phyloP scores from a whole-genome alignment of 1,140 invertebrate species.

The Lepeophtheirus salmonis region DNA sequence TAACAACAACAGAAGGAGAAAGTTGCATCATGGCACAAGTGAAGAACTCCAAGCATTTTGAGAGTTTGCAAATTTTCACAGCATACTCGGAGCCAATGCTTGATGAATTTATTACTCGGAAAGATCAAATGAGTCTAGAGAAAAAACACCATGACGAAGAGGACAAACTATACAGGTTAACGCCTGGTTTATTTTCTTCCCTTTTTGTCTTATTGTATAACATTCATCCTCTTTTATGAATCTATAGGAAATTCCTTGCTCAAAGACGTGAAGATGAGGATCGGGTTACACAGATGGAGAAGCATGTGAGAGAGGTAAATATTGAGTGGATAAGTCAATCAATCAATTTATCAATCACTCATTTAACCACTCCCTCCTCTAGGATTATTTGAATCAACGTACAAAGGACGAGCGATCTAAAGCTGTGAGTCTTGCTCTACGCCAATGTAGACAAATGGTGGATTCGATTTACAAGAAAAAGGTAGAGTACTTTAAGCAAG shows the following conservation, averaged over 20 bases:
- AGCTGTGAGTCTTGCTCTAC: neutral
- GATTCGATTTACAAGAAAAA: conserved; percentile 16
- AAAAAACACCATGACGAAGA: conserved; percentile 10
- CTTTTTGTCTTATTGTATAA: no score
- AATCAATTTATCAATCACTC: no score
- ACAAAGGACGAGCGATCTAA: conserved; percentile 9
- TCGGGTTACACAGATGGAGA: conserved; percentile 8
- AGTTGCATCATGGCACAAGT: neutral
- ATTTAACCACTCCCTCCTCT: no score
- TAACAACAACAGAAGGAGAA: neutral
- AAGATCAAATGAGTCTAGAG: conserved; percentile 8
- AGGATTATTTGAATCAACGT: conserved; percentile 3
- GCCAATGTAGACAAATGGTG: conserved; percentile 15
- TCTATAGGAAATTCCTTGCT: conserved; percentile 10
- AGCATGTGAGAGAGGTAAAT: conserved; percentile 11
- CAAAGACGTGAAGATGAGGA: conserved; percentile 8
- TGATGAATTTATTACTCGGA: conserved; percentile 6
- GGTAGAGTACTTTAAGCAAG: conserved; percentile 9
- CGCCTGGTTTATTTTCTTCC: no score
- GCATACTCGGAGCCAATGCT: conserved; percentile 3
- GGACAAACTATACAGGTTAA: conserved; percentile 12
- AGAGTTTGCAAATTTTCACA: conserved; percentile 14
- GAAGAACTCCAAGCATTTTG: conserved; percentile 9
- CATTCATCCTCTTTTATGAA: neutral
- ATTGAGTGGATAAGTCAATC: no score